A percentile compares a stretch with the other conserved stretches of the same genome.
phyloP scores from a whole-genome alignment of 1,140 invertebrate species.

The Saccostrea cuccullata region DNA sequence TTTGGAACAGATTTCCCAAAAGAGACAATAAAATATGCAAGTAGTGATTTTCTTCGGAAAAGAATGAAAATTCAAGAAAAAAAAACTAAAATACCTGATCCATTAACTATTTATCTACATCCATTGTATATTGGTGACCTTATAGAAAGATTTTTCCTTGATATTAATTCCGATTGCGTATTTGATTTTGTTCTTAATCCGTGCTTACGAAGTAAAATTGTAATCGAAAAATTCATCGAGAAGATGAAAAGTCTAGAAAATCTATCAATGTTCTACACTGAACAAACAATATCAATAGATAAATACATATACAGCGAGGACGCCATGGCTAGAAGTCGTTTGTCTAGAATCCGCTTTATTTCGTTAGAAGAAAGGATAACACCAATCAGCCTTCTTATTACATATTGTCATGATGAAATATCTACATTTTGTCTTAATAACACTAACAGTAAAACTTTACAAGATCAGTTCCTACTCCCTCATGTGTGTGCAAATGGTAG shows the following conservation, averaged over 20 bases:
- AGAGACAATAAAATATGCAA: no score
- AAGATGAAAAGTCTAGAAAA: not conserved
- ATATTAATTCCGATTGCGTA: not conserved
- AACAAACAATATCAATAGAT: not conserved
- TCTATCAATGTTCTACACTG: not conserved
- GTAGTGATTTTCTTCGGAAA: not conserved
- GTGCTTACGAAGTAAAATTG: not conserved
- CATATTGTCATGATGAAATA: not conserved
- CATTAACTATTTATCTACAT: not conserved
- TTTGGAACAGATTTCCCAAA: no score
- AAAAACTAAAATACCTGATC: not conserved
- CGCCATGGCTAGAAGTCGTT: no score
- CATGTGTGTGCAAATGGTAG: no score
- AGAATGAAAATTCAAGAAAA: not conserved
- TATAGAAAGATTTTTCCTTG: not conserved
- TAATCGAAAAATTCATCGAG: not conserved
- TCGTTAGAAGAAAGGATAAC: no score
- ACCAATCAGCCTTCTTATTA: not conserved
- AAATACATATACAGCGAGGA: no score
- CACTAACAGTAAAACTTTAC: not conserved
- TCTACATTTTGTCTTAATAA: not conserved
- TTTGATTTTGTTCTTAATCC: not conserved
- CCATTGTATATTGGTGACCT: not conserved
- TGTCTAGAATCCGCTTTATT: not conserved
- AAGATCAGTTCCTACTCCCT: no score